Percentiles rank a stretch among this genome's conserved stretches.
These are phyloP conservation scores for Podabrus alpinus DNA, from an alignment of 2,888 invertebrate genomes.

Conservation along the genomic window DNA sequence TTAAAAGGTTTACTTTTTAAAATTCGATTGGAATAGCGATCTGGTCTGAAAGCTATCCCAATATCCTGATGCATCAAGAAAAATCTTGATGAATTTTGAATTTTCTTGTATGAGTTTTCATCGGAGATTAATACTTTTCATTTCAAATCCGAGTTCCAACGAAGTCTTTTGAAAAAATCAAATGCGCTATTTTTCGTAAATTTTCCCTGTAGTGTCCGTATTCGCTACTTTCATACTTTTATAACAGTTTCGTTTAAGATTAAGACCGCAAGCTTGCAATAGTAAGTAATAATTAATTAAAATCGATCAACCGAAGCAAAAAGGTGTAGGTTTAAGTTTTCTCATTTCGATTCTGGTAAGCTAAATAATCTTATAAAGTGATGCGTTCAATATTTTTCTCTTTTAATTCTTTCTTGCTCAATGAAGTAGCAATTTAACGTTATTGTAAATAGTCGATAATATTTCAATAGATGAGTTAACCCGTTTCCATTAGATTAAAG, in stretches of 20 bases:
- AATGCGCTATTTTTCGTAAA: too few relatives aligned
- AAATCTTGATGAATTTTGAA: too few relatives aligned
- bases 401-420: neutral
- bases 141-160: too few relatives aligned
- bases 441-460: neutral
- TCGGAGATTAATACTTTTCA: too few relatives aligned
- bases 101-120: too few relatives aligned
- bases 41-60: too few relatives aligned
- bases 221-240: too few relatives aligned
- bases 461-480: neutral
- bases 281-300: neutral
- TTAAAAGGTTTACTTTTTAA: too few relatives aligned
- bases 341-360: neutral
- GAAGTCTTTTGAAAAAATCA: too few relatives aligned
- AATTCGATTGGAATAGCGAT: too few relatives aligned
- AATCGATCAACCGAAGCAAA: neutral
- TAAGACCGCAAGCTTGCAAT: neutral
- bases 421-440: neutral
- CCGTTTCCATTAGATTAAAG: neutral
- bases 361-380: neutral
- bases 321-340: neutral
- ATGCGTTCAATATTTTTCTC: neutral
- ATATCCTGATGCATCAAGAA: too few relatives aligned
- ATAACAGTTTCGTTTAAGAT: neutral
- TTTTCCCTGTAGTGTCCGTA: too few relatives aligned